Evolutionary conservation across 2,888 invertebrate genomes (phyloP), one percentile per base, ranked within the genome.

Genomic region (Drosophila cognata): DNA sequence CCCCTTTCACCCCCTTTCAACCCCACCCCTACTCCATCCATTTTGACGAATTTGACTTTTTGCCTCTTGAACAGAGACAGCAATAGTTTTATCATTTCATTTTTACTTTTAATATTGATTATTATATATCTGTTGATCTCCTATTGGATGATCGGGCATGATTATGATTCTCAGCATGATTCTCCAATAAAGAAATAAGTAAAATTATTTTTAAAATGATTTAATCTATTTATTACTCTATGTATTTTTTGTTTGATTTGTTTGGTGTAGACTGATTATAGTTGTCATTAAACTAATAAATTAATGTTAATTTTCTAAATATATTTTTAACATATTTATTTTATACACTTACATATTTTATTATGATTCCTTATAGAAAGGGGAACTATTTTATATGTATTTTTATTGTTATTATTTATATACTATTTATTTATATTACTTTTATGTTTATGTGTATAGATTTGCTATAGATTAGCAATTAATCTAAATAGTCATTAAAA

Each of bases 71-170:
- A 53, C 36, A 38, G 62, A 29, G n/a, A 21, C 53, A 50, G 55
- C 48, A 46, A 35, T 64, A 38, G 36, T 82, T 71, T 85, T 86
- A 86, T 79, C 71, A 78, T 65, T 56, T 63, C 13, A 28, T 13
- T 36, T 38, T 31, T 50, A 25, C 21, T 38, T 57, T 57, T 4
- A 28, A 25, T 57, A 29, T 56, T n/a, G 31, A 52, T 52, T 52
- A 33, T 52, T 21, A 16, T 52, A 52, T 21, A 21, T n/a, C 13
- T 21, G 52, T 52, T 31, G n/a, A 28, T 18, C 28, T 50, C 28
- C 50, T 28, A 50, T 50, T 50, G 50, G 50, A 6, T 13, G 51
- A n/a, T 51, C 28, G 11, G 11, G n/a, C 5, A 21, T 21, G 7
- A 21, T 21, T 21, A 16, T 21, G 7, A 46, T 16, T 7, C 0